Evolutionary conservation across 2,113 vertebrate genomes (phyloP), one percentile per base, ranked within the genome.

Genomic region (Zingel zingel): DNA sequence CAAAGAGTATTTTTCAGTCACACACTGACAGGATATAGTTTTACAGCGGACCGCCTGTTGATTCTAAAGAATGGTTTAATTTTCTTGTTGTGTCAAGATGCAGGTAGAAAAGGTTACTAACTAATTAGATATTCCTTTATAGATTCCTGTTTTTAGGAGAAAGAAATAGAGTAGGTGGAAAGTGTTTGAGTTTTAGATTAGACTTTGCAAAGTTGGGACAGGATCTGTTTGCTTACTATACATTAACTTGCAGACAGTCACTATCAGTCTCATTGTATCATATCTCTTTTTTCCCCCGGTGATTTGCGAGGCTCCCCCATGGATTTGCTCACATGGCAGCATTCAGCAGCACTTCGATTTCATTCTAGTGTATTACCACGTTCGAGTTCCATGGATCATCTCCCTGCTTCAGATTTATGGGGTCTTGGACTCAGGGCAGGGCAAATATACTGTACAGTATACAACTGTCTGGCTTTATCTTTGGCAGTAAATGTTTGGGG

Each of bases 341-440:
- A 25, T 61, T 61, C 48, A n/a, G 19, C 56, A 67, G 36, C 39
- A 57, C 36, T 58, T 77, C 21, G 3, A 71, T 75, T 75, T 75
- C 5, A 70, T 57, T 47, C 48, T 7, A 23, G 25, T 57, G 39
- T 23, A 63, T 57, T 30, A 13, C 45, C 58, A 61, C 14, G 5
- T 48, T 15, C 30, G 51, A 51, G 15, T 56, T 68, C 19, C 33
- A 54, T 64, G 68, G 58, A 70, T 85, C 56, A 73, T 76, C 58
- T 70, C 72, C 16, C 21, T 23, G 15, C 21, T 18, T 59, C 36
- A 61, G 64, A 86, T 77, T 76, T 68, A 81, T 81, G 30, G 30
- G 61, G 47, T 67, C 54, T 51, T 57, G 16, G 14, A 43, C 21
- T 59, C 1, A 18, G 45, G 33, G 27, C 13, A 68, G 51, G 11